Percentiles rank a stretch among this genome's conserved stretches.
phyloP scores from a whole-genome alignment of 2,888 invertebrate species.

The Eupelmus urozonus region DNA sequence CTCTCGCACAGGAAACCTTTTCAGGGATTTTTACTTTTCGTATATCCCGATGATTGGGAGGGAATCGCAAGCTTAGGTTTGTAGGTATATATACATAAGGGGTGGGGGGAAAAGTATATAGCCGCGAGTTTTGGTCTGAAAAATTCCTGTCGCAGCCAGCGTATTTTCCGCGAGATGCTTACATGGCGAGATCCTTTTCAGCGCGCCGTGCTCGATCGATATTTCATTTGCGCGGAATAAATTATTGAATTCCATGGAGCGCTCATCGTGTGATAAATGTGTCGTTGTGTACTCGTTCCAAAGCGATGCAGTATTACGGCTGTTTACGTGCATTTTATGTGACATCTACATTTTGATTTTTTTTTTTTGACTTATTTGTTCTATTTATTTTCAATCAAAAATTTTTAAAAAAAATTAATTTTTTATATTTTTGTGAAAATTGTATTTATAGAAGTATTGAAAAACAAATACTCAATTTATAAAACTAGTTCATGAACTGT shows the following conservation, averaged over 20 bases:
- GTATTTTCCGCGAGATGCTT: constrained; percentile 14
- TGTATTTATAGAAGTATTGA: too few relatives aligned
- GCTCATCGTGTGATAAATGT: neutral
- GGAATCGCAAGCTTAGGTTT: neutral
- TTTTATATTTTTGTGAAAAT: too few relatives aligned
- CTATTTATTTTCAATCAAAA: too few relatives aligned
- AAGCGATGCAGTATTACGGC: neutral
- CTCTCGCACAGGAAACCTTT: neutral
- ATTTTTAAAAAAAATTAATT: too few relatives aligned
- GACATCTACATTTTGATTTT: neutral
- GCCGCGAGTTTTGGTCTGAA: neutral
- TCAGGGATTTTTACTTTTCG: constrained; percentile 11
- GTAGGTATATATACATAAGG: neutral
- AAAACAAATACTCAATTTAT: too few relatives aligned
- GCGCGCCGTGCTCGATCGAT: neutral
- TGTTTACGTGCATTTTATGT: neutral
- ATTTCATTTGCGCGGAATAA: constrained; percentile 28
- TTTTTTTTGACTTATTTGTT: too few relatives aligned
- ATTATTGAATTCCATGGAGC: constrained; percentile 23
- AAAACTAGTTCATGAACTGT: too few relatives aligned
- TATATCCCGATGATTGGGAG: constrained; percentile 18
- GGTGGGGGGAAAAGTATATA: neutral
- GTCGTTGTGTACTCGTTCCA: too few relatives aligned
- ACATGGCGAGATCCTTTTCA: constrained; percentile 23
- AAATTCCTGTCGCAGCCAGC: constrained; percentile 1